Conservation (phyloP, 1,140 invertebrate genomes). For the Heliconius hewitsoni region DNA sequence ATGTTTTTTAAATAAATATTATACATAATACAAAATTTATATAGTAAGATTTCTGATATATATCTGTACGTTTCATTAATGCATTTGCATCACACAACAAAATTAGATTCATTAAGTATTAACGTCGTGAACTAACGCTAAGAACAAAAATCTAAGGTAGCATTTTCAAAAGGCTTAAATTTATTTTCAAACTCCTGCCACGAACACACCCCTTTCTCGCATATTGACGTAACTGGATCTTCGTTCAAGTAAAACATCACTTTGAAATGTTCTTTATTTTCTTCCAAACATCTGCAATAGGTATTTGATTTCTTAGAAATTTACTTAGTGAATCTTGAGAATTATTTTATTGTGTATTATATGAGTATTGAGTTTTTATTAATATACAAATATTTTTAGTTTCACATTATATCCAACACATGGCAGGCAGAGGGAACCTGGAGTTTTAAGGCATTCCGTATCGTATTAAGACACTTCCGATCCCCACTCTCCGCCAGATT, state of each 20-base stretch:
- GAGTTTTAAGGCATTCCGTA: too few species aligned
- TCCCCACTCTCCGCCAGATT: too few species aligned
- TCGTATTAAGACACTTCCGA: too few species aligned
- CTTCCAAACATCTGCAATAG: conserved; percentile 52
- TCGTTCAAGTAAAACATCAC: conserved; percentile 68
- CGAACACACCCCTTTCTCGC: conserved; percentile 59
- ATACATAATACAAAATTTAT: background rate
- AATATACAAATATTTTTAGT: too few species aligned
- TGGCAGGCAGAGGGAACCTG: too few species aligned
- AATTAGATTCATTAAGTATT: background rate
- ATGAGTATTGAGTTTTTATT: background rate
- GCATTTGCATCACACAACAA: background rate
- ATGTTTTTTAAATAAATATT: background rate
- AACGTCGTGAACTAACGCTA: background rate
- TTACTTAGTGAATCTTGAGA: background rate
- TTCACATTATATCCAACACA: too few species aligned
- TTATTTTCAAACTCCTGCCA: conserved; percentile 65
- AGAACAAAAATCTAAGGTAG: conserved; percentile 51
- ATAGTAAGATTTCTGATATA: background rate
- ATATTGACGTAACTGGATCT: conserved; percentile 54
- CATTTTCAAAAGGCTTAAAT: conserved; percentile 51
- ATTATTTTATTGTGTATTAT: background rate
- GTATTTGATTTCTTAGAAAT: conserved; percentile 7
- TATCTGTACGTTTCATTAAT: background rate
- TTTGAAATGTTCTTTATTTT: conserved; percentile 48